Evolutionary conservation across 2,797 vertebrate genomes (phyloP).

Genomic region (Smutsia temminckii): DNA sequence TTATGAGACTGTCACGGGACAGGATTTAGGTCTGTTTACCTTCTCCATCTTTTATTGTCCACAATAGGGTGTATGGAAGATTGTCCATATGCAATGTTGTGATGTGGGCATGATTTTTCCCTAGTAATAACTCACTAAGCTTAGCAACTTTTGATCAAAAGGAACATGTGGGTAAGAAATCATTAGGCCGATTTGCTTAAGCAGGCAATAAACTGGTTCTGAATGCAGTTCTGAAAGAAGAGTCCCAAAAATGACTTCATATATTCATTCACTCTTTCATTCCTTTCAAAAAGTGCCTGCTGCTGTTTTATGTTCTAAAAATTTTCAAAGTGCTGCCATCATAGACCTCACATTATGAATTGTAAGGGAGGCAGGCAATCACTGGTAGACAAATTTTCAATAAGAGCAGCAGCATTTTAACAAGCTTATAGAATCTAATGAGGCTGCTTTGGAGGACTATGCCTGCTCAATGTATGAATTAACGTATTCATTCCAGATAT

Average conservation of each 20-base stretch:
- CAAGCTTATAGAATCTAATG: neutral
- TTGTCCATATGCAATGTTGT: neutral
- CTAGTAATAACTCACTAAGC: neutral
- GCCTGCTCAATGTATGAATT: neutral
- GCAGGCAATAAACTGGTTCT: neutral
- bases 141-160: neutral
- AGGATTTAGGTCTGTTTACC: neutral
- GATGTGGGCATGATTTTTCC: neutral
- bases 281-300: neutral
- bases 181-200: neutral
- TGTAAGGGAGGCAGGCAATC: neutral
- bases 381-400: neutral
- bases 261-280: neutral
- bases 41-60: neutral
- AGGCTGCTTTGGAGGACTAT: neutral
- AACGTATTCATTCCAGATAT: slow-evolving; percentile 7
- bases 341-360: neutral
- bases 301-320: neutral
- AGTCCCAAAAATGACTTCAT: neutral
- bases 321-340: neutral
- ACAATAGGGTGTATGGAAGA: neutral
- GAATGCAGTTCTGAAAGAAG: neutral
- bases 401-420: neutral
- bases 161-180: neutral
- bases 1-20: neutral